Evolutionary conservation across 92 coral and sea anemone species (phyloP).

Genomic region (Micromussa lordhowensis): DNA sequence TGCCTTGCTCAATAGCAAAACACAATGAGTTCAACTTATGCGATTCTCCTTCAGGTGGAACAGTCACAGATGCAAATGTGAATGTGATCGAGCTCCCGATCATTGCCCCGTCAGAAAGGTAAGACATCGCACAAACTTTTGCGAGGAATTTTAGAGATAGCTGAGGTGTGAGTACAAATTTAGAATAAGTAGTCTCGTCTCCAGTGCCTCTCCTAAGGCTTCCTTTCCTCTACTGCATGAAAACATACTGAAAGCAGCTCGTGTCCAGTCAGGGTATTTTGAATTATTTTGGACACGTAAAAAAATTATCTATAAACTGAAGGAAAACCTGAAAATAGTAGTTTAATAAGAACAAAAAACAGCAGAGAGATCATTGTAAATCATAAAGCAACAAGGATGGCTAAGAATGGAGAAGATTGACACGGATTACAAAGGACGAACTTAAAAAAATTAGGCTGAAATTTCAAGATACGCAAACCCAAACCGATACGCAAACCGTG

Average conservation of each 20-base stretch:
- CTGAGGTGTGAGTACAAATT: background rate
- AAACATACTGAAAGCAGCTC: background rate
- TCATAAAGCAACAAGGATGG: too few species aligned
- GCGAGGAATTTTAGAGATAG: background rate
- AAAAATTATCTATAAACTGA: too few species aligned
- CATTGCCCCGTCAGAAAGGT: constrained; percentile 70
- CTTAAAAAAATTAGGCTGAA: too few species aligned
- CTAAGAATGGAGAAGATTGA: too few species aligned
- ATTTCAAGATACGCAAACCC: too few species aligned
- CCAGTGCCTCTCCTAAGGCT: background rate
- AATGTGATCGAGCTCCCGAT: constrained; percentile 62
- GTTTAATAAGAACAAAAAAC: too few species aligned
- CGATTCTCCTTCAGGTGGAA: constrained; percentile 55
- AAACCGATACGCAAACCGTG: too few species aligned
- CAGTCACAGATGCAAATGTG: constrained; percentile 56
- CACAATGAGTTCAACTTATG: background rate
- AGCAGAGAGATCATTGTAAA: too few species aligned
- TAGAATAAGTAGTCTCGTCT: background rate
- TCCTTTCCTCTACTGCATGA: background rate
- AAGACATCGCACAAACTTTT: background rate
- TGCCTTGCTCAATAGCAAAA: background rate
- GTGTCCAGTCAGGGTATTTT: background rate
- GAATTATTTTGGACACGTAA: too few species aligned
- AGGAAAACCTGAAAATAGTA: too few species aligned
- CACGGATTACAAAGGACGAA: too few species aligned